Percentiles rank a stretch among this genome's conserved stretches.
phyloP scores from a whole-genome alignment of 2,888 invertebrate species.

The Andrena bicolor region DNA sequence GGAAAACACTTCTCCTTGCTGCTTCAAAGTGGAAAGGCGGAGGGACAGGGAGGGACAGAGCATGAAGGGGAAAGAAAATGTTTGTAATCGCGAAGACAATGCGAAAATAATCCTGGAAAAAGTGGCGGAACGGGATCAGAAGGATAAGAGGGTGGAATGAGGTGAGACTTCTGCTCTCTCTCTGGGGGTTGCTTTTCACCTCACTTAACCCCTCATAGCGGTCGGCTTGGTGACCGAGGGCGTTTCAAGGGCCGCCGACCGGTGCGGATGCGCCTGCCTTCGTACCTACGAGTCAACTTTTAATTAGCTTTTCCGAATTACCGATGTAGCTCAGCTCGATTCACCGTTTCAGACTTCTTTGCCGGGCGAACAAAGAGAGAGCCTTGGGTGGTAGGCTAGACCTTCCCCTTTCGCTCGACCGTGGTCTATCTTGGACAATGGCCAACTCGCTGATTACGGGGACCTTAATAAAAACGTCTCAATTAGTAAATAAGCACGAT shows the following conservation, averaged over 20 bases:
- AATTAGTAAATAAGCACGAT: slow-evolving; percentile 56
- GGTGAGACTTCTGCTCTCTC: slow-evolving; percentile 68
- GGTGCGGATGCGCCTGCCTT: slow-evolving; percentile 65
- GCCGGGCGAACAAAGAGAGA: slow-evolving; percentile 75
- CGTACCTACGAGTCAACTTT: slow-evolving; percentile 81
- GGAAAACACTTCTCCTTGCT: not conserved
- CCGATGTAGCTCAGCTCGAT: slow-evolving; percentile 80
- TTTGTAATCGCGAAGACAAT: slow-evolving; percentile 70
- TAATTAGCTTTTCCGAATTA: slow-evolving; percentile 84
- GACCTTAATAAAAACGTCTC: slow-evolving; percentile 74
- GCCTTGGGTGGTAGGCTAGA: slow-evolving; percentile 55
- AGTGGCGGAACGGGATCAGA: slow-evolving; percentile 63
- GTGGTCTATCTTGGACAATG: slow-evolving; percentile 75
- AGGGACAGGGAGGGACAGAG: not conserved
- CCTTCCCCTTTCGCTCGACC: slow-evolving; percentile 56
- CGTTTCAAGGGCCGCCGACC: slow-evolving; percentile 63
- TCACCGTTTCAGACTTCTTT: slow-evolving; percentile 78
- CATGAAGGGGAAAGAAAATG: slow-evolving; percentile 41
- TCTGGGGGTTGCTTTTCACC: slow-evolving; percentile 75
- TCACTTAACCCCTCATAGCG: slow-evolving; percentile 75
- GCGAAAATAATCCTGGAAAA: slow-evolving; percentile 51
- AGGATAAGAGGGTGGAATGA: slow-evolving; percentile 62
- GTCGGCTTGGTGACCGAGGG: slow-evolving; percentile 72
- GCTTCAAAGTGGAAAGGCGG: slow-evolving; percentile 7
- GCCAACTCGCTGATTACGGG: slow-evolving; percentile 76